Conservation (phyloP, 2,113 vertebrate genomes). For the Rutilus rutilus region DNA sequence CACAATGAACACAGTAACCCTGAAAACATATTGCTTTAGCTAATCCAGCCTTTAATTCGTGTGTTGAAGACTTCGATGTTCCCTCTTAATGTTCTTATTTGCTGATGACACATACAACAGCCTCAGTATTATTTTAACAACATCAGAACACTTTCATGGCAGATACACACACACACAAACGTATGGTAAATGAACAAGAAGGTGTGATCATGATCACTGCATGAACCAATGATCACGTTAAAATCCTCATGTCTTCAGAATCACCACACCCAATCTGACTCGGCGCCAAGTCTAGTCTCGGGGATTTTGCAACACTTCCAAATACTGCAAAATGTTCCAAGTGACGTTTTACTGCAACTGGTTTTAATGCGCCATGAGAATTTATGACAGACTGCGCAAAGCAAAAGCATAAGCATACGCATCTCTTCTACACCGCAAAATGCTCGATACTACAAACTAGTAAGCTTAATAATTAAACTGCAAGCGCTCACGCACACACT, state of each 20-base stretch:
- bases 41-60: neutral
- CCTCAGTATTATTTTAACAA: neutral
- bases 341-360: neutral
- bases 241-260: neutral
- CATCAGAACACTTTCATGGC: neutral
- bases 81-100: neutral
- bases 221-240: neutral
- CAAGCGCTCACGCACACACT: neutral
- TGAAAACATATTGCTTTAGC: neutral
- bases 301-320: neutral
- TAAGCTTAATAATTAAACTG: neutral
- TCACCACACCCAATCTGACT: constrained; percentile 1
- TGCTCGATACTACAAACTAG: neutral
- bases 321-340: neutral
- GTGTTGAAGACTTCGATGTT: neutral
- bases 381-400: neutral
- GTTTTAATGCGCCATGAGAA: neutral
- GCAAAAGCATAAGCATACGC: neutral
- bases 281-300: neutral
- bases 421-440: neutral
- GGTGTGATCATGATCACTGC: neutral
- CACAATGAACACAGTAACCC: neutral
- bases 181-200: neutral
- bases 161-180: neutral
- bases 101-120: neutral